Conservation (phyloP, 2,797 vertebrate genomes). For the Pangasius mekongensis region DNA sequence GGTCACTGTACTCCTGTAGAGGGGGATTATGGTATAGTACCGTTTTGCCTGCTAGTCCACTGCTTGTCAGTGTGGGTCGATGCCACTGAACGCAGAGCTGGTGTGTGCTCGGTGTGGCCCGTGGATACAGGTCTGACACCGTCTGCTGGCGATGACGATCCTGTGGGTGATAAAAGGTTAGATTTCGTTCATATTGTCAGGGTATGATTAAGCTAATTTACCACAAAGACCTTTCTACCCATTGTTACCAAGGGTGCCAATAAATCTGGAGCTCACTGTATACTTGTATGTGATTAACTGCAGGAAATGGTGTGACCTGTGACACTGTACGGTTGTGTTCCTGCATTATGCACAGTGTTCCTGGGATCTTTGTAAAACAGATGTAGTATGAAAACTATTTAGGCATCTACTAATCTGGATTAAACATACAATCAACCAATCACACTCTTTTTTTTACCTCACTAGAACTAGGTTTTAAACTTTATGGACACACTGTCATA, state of each 20-base stretch:
- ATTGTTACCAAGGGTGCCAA: not conserved
- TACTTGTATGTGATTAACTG: not conserved
- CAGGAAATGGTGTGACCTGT: not conserved
- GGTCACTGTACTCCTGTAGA: slow-evolving; percentile 1
- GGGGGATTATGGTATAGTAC: slow-evolving; percentile 63
- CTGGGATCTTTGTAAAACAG: not conserved
- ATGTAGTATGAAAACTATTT: not conserved
- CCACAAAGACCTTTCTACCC: not conserved
- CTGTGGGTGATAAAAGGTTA: not conserved
- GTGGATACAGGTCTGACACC: slow-evolving; percentile 41
- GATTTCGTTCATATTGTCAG: not conserved
- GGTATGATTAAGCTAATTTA: not conserved
- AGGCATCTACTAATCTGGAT: not conserved
- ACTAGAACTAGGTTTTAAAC: not conserved
- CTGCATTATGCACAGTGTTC: not conserved
- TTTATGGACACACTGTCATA: not conserved
- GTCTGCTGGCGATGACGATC: slow-evolving; percentile 21
- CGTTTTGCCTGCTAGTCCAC: slow-evolving; percentile 60
- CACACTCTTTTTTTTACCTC: not conserved
- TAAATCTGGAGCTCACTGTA: not conserved
- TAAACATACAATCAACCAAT: not conserved
- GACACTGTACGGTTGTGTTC: not conserved
- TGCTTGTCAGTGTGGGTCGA: slow-evolving; percentile 68
- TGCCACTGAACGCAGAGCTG: slow-evolving; percentile 85
- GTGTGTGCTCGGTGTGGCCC: slow-evolving; percentile 63